A percentile compares a stretch with the other conserved stretches of the same genome.
phyloP scores from a whole-genome alignment of 2,797 vertebrate genomes.

The Mallotus villosus region DNA sequence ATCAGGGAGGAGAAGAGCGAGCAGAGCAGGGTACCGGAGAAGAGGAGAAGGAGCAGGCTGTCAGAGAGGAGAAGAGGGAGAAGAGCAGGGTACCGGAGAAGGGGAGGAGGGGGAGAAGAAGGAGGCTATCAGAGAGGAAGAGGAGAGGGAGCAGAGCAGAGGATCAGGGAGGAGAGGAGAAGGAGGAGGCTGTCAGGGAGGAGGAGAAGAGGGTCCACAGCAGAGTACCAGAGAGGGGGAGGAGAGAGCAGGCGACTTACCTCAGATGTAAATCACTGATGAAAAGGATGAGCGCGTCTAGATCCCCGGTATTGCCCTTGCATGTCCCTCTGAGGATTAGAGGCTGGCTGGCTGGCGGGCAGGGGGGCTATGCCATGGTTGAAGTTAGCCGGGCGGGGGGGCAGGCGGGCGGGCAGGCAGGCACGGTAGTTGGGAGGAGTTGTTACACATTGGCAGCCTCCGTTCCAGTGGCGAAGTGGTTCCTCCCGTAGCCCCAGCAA shows the following conservation, averaged over 20 bases:
- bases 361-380: constrained; percentile 15
- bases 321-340: constrained; percentile 77
- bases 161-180: too few species aligned
- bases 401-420: constrained; percentile 25
- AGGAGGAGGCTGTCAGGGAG: too few species aligned
- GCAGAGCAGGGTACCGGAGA: too few species aligned
- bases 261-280: constrained; percentile 79
- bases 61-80: too few species aligned
- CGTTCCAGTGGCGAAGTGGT: constrained; percentile 58
- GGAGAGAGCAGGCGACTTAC: constrained; percentile 75
- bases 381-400: constrained; percentile 14
- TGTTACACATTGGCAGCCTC: constrained; percentile 74
- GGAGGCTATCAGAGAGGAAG: too few species aligned
- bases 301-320: constrained; percentile 70
- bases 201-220: too few species aligned
- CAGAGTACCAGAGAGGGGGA: constrained; percentile 38
- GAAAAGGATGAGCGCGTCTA: constrained; percentile 73
- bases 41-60: too few species aligned
- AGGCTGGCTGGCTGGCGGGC: constrained; percentile 42
- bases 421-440: constrained; percentile 57
- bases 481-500: constrained; percentile 49
- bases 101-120: too few species aligned
- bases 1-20: too few species aligned
- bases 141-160: too few species aligned
- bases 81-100: too few species aligned